Evolutionary conservation across 2,888 invertebrate species (phyloP).

Genomic region (Hololepta plana): DNA sequence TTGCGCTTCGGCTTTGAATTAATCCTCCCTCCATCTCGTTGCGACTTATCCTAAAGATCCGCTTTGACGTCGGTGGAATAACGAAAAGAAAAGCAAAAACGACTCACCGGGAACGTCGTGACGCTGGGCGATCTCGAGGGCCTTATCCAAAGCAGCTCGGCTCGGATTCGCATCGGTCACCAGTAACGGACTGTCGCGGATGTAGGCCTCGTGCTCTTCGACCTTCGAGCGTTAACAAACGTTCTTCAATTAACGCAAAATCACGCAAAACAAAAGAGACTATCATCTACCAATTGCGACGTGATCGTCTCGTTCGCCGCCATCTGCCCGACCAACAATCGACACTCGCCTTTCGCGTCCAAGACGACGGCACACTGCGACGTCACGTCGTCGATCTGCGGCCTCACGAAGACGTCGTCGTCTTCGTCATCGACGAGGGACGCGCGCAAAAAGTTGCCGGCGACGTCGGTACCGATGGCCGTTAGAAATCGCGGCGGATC

Average conservation of each 20-base stretch:
- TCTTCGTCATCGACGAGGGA: not conserved
- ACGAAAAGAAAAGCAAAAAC: constrained; percentile 3
- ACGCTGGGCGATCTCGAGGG: constrained; percentile 40
- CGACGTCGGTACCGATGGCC: constrained; percentile 55
- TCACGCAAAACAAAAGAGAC: not conserved
- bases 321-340: constrained; percentile 73
- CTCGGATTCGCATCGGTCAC: constrained; percentile 75
- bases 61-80: too few relatives aligned
- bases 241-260: not conserved
- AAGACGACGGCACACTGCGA: constrained; percentile 63
- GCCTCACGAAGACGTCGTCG: not conserved
- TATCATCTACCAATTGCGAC: constrained; percentile 36
- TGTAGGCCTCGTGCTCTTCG: constrained; percentile 33
- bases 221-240: constrained; percentile 30
- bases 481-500: constrained; percentile 49
- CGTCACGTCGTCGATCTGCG: constrained; percentile 28
- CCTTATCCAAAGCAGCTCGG: constrained; percentile 40
- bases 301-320: constrained; percentile 53
- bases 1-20: too few relatives aligned
- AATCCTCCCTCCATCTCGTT: too few relatives aligned
- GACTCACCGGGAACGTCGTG: constrained; percentile 50
- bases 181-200: constrained; percentile 51
- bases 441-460: constrained; percentile 26
- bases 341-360: constrained; percentile 57
- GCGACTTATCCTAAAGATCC: too few relatives aligned